Conservation (phyloP, 2,113 vertebrate species). For the Corvus hawaiiensis region DNA sequence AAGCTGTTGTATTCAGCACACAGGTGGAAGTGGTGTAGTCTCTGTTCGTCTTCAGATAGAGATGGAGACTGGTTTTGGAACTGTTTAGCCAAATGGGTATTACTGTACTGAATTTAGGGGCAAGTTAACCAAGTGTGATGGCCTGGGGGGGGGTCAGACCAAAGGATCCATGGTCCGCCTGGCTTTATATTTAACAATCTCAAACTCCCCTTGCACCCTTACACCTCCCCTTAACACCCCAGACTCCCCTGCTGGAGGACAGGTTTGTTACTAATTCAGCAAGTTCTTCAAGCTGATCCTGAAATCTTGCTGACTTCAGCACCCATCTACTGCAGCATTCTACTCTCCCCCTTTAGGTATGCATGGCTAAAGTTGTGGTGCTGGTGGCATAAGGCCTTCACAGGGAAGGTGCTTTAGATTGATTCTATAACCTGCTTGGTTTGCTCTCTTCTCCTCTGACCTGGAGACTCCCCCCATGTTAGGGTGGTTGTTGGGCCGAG, state of each 20-base stretch:
- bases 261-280: background rate
- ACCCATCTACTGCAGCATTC: background rate
- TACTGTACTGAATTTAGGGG: background rate
- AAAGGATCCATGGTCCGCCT: background rate
- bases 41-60: background rate
- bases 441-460: background rate
- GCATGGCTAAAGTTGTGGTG: background rate
- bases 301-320: background rate
- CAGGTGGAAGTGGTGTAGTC: background rate
- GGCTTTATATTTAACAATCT: background rate
- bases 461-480: fast-evolving
- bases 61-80: background rate
- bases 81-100: background rate
- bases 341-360: background rate
- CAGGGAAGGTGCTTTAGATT: background rate
- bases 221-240: too few species aligned
- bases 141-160: background rate
- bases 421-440: background rate
- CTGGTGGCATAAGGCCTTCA: background rate
- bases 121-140: background rate
- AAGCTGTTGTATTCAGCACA: background rate
- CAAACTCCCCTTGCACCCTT: background rate
- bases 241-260: background rate
- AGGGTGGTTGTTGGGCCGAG: background rate
- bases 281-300: background rate